Evolutionary conservation across 2,888 invertebrate genomes (phyloP).

Genomic region (Dioctria rufipes): DNA sequence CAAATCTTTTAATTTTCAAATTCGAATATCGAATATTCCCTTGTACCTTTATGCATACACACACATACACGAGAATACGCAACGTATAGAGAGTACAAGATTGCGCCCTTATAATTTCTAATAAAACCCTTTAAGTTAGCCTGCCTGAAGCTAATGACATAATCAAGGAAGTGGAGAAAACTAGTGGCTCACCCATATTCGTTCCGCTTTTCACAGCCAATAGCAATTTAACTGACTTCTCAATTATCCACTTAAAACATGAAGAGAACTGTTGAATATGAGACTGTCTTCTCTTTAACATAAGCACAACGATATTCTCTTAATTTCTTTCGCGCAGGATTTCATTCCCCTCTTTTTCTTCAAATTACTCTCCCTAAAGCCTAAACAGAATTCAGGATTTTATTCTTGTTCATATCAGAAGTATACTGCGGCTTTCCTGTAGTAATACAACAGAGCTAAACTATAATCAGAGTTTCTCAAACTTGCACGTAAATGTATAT

Average conservation of each 20-base stretch:
- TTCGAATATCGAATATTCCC: too few species aligned
- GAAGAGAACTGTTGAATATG: constrained; percentile 40
- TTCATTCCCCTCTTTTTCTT: neutral
- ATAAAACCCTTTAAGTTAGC: constrained; percentile 28
- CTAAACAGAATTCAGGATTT: too few species aligned
- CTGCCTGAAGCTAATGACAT: constrained; percentile 47
- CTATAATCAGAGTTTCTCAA: constrained; percentile 16
- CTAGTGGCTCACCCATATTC: constrained; percentile 37
- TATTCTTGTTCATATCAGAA: neutral
- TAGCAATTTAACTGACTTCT: constrained; percentile 42
- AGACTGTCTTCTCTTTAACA: neutral
- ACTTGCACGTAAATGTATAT: neutral
- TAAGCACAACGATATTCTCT: neutral
- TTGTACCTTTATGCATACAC: too few species aligned
- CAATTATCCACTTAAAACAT: constrained; percentile 22
- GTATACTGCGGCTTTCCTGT: neutral
- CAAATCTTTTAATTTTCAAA: too few species aligned
- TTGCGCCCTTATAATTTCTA: constrained; percentile 22
- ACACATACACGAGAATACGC: too few species aligned
- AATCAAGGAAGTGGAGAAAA: constrained; percentile 41
- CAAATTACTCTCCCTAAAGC: too few species aligned
- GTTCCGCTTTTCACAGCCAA: constrained; percentile 31
- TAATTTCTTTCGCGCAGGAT: constrained; percentile 23
- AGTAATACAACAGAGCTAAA: neutral
- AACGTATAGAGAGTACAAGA: too few species aligned